Evolutionary conservation across 2,888 invertebrate species (phyloP).

Genomic region (Epirrhoe alternata): DNA sequence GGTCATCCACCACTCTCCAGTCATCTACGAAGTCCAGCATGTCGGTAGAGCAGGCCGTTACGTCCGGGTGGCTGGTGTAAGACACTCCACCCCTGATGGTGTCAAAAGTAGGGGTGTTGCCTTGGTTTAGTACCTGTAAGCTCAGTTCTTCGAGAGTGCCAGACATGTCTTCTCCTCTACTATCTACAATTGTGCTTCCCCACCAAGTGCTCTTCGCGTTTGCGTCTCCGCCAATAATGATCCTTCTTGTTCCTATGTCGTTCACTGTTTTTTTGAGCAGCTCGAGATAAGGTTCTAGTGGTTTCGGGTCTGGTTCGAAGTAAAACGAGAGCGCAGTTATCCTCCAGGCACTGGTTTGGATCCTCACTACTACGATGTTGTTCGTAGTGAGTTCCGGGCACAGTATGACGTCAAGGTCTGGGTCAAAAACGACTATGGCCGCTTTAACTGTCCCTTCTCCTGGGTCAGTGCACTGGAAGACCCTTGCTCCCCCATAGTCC

Average conservation of each 20-base stretch:
- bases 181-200: neutral
- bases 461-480: neutral
- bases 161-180: neutral
- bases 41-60: neutral
- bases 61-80: neutral
- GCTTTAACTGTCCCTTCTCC: neutral
- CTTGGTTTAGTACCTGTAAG: neutral
- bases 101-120: neutral
- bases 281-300: slow-evolving; percentile 3
- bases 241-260: neutral
- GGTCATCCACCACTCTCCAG: neutral
- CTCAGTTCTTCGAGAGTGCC: neutral
- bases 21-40: neutral
- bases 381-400: neutral
- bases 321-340: slow-evolving; percentile 36
- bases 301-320: slow-evolving; percentile 22
- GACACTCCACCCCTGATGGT: neutral
- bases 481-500: too few species aligned
- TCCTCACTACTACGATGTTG: slow-evolving; percentile 16
- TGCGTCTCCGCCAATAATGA: neutral
- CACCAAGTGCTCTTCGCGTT: neutral
- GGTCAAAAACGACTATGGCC: slow-evolving; percentile 1
- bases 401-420: slow-evolving; percentile 1
- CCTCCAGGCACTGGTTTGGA: slow-evolving; percentile 32
- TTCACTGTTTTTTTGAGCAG: neutral